Percentiles rank a stretch among this genome's conserved stretches.
Evolutionary conservation across 2,113 vertebrate genomes (phyloP).

Genomic region (Aspidoscelis tigris): DNA sequence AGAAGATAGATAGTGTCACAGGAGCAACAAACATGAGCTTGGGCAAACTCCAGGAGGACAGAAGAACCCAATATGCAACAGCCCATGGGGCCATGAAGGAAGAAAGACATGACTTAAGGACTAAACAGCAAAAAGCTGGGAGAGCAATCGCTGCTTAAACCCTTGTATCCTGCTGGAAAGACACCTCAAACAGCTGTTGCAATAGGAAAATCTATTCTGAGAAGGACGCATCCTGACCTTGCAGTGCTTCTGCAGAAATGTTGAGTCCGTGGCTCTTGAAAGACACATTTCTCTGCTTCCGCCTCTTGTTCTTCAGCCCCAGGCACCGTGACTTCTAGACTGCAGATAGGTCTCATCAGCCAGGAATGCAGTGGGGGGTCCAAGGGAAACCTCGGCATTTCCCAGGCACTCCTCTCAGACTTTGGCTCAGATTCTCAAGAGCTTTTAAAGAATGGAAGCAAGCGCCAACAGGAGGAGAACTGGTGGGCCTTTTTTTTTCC

Average conservation of each 20-base stretch:
- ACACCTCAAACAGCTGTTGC: no score
- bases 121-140: no score
- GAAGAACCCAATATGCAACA: no score
- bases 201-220: not conserved
- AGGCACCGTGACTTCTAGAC: not conserved
- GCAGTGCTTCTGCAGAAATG: not conserved
- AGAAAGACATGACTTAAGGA: no score
- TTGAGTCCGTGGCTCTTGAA: not conserved
- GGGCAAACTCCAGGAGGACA: no score
- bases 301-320: rapidly evolving
- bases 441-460: not conserved
- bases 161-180: not conserved
- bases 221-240: not conserved
- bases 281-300: not conserved
- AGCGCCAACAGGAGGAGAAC: not conserved
- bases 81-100: no score
- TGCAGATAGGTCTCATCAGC: not conserved
- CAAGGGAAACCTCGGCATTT: not conserved
- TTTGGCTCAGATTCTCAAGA: not conserved
- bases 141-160: no score
- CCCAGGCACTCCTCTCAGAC: not conserved
- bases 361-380: not conserved
- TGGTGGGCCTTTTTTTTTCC: not conserved
- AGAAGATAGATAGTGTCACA: no score
- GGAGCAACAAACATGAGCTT: no score